phyloP scores from a whole-genome alignment of 2,113 vertebrate species.

The Archocentrus centrarchus region DNA sequence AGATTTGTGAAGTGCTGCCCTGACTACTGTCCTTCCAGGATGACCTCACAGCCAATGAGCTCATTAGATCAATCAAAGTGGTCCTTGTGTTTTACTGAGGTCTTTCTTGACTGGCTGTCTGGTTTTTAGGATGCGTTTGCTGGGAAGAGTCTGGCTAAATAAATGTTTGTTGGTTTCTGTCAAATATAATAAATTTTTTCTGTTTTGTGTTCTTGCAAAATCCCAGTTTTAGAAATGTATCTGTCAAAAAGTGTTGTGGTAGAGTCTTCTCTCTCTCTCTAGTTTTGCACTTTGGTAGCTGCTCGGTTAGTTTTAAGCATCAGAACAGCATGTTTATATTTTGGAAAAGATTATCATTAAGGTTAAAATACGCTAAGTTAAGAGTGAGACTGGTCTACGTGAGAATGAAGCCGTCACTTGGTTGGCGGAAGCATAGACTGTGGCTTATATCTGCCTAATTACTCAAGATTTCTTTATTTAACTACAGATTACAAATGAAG shows the following conservation, averaged over 20 bases:
- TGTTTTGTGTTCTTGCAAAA: not conserved
- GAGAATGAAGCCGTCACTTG: not conserved
- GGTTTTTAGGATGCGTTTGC: not conserved
- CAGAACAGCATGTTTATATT: no score
- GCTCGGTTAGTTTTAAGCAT: no score
- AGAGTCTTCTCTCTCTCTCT: not conserved
- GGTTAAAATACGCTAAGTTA: not conserved
- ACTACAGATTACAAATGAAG: constrained; percentile 70
- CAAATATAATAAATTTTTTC: constrained; percentile 30
- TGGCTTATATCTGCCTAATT: constrained; percentile 18
- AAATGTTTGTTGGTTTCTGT: not conserved
- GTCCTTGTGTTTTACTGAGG: constrained; percentile 39
- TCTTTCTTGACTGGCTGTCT: constrained; percentile 6
- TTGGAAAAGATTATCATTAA: not conserved
- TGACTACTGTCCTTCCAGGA: constrained; percentile 45
- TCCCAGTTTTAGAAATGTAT: not conserved
- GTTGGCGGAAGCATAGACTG: not conserved
- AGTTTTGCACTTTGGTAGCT: not conserved
- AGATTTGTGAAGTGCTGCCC: constrained; percentile 48
- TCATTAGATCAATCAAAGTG: constrained; percentile 54
- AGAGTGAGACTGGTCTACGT: not conserved
- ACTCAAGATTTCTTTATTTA: constrained; percentile 38
- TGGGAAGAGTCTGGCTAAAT: not conserved
- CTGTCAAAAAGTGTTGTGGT: not conserved
- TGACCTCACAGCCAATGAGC: constrained; percentile 39